Evolutionary conservation across 2,797 vertebrate species (phyloP), one percentile per base, ranked within the genome.

Genomic region (Hypotaenidia philippensis): DNA sequence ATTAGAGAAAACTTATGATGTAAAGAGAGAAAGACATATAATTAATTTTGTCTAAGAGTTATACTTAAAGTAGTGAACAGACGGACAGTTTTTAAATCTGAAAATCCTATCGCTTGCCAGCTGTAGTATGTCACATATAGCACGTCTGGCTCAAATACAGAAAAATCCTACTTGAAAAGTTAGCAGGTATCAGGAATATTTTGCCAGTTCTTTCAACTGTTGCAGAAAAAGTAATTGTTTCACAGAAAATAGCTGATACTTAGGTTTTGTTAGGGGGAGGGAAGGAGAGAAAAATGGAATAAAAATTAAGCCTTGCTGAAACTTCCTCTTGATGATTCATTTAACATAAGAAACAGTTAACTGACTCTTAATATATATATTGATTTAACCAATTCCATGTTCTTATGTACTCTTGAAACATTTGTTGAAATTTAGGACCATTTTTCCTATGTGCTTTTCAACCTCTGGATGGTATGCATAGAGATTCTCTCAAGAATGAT

Each of bases 21-120:
- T 41, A 56, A 78, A 92, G 78, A 74, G 55, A 41, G 40, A 49
- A 86, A 90, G 53, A 13, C 83, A 71, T 29, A 61, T 56, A 87
- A 83, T 96, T 93, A 93, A 96, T 96, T 94, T 95, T 90, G 61
- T 84, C 57, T 80, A 8, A 83, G 81, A 96, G 61, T 89, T 92
- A 36, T 75, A 63, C 57, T 96, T 92, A 85, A 90, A 91, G 66
- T 36, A 38, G 53, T 36, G 69, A 96, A 91, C 89, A 95, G 89
- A 94, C 3, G n/a, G 81, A 6, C 53, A 81, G 57, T 38, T 87
- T 94, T 84, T 68, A 90, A 95, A 95, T 89, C 93, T 91, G 90
- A 61, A 93, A 96, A 91, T 92, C 93, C 89, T 16, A 34, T 74
- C 65, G 3, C 59, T 95, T 94, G 84, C 91, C 93, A 92, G 85